These are phyloP conservation scores for Lepidurus couesii DNA, from an alignment of 1,140 invertebrate genomes.

Conservation along the genomic window DNA sequence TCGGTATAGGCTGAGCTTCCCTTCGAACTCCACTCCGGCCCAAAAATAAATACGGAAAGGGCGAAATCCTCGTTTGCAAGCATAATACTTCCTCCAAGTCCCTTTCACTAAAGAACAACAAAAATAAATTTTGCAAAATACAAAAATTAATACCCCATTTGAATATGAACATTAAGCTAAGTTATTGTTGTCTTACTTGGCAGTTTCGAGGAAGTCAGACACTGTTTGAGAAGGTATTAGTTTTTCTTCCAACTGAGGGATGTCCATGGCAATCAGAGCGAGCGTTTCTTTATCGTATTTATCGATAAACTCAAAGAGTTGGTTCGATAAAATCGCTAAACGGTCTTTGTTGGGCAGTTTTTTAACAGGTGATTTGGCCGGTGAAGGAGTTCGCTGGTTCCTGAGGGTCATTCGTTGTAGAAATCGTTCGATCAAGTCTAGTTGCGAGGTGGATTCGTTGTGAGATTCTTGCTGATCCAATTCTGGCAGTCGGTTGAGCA, in stretches of 20 bases:
- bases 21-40: conserved; percentile 49
- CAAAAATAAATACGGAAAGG: conserved; percentile 58
- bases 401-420: conserved; percentile 62
- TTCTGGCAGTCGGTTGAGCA: conserved; percentile 55
- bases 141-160: conserved; percentile 20
- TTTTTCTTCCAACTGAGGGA: conserved; percentile 37
- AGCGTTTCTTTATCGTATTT: conserved; percentile 81
- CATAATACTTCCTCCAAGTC: conserved; percentile 60
- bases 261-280: conserved; percentile 27
- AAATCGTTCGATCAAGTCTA: conserved; percentile 67
- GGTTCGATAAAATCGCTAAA: conserved; percentile 78
- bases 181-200: conserved; percentile 38
- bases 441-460: conserved; percentile 56
- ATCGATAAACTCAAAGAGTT: conserved; percentile 86
- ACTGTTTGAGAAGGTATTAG: conserved; percentile 44
- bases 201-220: conserved; percentile 43
- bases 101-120: conserved; percentile 48
- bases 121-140: neutral
- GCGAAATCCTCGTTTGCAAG: conserved; percentile 57
- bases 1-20: neutral
- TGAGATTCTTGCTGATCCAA: conserved; percentile 55
- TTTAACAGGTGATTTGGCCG: conserved; percentile 64
- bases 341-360: conserved; percentile 75
- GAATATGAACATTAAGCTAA: conserved; percentile 38
- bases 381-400: conserved; percentile 68